These are phyloP conservation scores for Argynnis bischoffii DNA, from an alignment of 2,888 invertebrate species.

Conservation along the genomic window DNA sequence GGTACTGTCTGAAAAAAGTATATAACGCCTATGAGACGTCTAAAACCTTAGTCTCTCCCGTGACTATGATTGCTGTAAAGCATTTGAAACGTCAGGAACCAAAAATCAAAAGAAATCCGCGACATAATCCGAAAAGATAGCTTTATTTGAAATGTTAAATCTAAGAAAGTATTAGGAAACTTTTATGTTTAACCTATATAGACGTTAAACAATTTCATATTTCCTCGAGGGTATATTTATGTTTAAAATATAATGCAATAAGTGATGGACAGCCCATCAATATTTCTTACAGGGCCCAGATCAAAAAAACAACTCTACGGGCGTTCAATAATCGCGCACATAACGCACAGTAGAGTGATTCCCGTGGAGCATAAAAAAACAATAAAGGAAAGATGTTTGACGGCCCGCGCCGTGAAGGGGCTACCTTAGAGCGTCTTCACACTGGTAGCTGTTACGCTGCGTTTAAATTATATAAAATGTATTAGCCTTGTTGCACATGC, in stretches of 20 bases:
- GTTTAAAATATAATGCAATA: constrained; percentile 17
- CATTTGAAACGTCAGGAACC: too few species aligned
- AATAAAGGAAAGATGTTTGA: constrained; percentile 65
- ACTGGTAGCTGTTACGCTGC: constrained; percentile 9
- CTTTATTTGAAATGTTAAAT: too few species aligned
- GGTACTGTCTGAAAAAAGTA: too few species aligned
- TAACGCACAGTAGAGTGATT: constrained; percentile 41
- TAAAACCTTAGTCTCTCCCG: too few species aligned
- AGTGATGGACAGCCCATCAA: constrained; percentile 15
- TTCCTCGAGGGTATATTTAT: background rate
- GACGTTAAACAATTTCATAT: constrained; percentile 1
- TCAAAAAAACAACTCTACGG: constrained; percentile 30
- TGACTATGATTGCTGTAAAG: too few species aligned
- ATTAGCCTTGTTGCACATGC: background rate
- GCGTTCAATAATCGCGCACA: constrained; percentile 46
- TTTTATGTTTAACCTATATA: background rate
- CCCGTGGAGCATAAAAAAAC: constrained; percentile 56
- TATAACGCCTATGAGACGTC: too few species aligned
- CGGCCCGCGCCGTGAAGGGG: constrained; percentile 41
- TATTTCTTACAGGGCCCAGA: constrained; percentile 32
- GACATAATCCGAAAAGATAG: too few species aligned
- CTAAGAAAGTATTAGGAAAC: too few species aligned
- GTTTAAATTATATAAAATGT: constrained; percentile 10
- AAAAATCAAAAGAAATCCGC: too few species aligned
- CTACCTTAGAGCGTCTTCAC: constrained; percentile 25